Evolutionary conservation across 37 sponge, comb jelly and placozoan species (phyloP), one percentile per base, ranked within the genome.

Genomic region (Amphimedon queenslandica): DNA sequence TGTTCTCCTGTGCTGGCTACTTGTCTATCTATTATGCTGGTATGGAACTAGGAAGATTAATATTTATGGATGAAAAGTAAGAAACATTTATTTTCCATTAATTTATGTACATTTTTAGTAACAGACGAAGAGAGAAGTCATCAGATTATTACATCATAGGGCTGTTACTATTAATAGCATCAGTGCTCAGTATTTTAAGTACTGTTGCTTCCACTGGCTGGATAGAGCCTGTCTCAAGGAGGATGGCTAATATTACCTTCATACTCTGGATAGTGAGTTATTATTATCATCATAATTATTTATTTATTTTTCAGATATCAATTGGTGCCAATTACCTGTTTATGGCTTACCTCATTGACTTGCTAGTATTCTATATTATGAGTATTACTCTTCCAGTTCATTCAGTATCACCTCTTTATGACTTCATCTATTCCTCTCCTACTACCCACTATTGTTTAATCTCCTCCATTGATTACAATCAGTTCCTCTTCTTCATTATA

Each of bases 381-480:
- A 41, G 29, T 13, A 37, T 41, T 23, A 42, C 51, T 30, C 58
- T 37, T 37, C 68, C 78, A 20, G 38, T 53, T 42, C 18, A 57
- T 55, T 47, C 37, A 39, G 23, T 58, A 29, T 28, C 69, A 53
- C 66, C 27, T 1, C 23, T 29, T 63, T 63, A 71, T 28, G n/a
- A 72, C 61, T 18, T 25, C 43, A 42, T 38, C 51, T 34, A 42
- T 43, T 72, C 75, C 40, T n/a, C 75, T 58, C 30, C 58, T 58
- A n/a, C 10, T 33, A 29, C 37, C 16, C 75, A 32, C 4, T 21
- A 29, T 33, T 90, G 90, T 37, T 28, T 92, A 3, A 37, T 92
- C 5, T 83, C 88, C 13, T 90, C 96, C 31, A 84, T 99, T 16
- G 81, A 92, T 63, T 74, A 85, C 65, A 94, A 99, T 73, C 99